Evolutionary conservation across 2,113 vertebrate species (phyloP), one percentile per base, ranked within the genome.

Genomic region (Triplophysa tibetana): DNA sequence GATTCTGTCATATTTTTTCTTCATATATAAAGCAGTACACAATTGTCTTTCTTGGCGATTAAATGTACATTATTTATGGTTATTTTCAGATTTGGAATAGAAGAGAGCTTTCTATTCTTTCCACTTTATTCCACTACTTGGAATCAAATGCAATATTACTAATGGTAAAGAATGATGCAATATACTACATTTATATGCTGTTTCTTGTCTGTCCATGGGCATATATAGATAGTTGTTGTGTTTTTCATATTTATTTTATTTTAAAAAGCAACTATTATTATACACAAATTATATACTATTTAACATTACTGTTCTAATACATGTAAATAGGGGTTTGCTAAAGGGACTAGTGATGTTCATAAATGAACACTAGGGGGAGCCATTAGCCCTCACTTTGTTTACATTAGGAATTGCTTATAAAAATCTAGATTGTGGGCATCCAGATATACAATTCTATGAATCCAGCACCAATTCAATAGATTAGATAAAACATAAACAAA

Each of bases 361-460:
- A 67, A 33, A 19, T 24, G 2, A 52, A 70, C 83, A 81, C 82
- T 78, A 79, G 86, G 78, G 77, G 65, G 84, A 4, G 77, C 29
- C 21, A 13, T 72, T 41, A 2, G n/a, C 66, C 65, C 24, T 83
- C 29, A 21, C 16, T 24, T 45, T 16, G 66, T 8, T 2, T n/a
- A 61, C 56, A 21, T 17, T 3, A 19, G 29, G 2, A 12, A 9
- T 38, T 13, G 13, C 7, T 60, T 5, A 3, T 13, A 50, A 4
- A 52, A 4, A 52, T 52, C 50, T 17, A 58, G 19, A 4, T 58
- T 21, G 54, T n/a, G 54, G 19, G 54, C 8, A 16, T 56, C 56
- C 19, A 72, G 29, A 70, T 54, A 5, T 29, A 54, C 52, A 54
- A 14, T 48, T 33, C 52, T 70, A 23, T 24, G 17, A 70, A 70